These are phyloP conservation scores for Kryptolebias marmoratus DNA, from an alignment of 2,113 vertebrate species.

Conservation along the genomic window DNA sequence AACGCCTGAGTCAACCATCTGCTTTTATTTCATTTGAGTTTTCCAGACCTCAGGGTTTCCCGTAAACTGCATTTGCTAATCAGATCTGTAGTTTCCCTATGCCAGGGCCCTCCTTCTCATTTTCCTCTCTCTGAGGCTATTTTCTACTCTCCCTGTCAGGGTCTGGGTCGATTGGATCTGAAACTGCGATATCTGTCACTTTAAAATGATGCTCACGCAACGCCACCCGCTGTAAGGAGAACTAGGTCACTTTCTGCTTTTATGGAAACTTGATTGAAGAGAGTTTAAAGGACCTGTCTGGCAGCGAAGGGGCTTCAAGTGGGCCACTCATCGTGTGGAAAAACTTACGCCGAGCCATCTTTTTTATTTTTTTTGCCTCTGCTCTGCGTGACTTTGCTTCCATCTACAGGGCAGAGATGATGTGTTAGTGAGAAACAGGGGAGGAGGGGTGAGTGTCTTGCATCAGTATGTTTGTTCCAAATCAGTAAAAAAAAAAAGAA, in stretches of 20 bases:
- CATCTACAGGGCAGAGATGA: constrained; percentile 68
- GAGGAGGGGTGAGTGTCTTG: neutral
- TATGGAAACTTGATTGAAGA: constrained; percentile 71
- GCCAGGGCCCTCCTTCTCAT: constrained; percentile 20
- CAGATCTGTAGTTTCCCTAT: constrained; percentile 27
- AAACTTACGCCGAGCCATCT: constrained; percentile 31
- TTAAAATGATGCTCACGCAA: constrained; percentile 43
- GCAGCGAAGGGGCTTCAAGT: constrained; percentile 39
- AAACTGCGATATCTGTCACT: constrained; percentile 55
- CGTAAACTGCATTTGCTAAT: constrained; percentile 51
- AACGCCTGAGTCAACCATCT: constrained; percentile 36
- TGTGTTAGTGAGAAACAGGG: neutral
- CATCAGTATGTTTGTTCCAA: constrained; percentile 26
- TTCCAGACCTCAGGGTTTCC: constrained; percentile 30
- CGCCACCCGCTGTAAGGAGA: constrained; percentile 43
- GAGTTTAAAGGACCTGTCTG: constrained; percentile 70
- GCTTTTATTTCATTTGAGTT: constrained; percentile 45
- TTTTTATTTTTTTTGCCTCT: neutral
- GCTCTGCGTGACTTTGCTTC: constrained; percentile 71
- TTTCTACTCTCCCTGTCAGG: constrained; percentile 19
- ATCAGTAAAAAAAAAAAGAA: constrained; percentile 32
- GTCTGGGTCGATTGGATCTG: constrained; percentile 41
- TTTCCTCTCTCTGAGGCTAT: constrained; percentile 20
- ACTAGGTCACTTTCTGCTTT: constrained; percentile 55
- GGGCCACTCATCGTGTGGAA: constrained; percentile 55